Conservation (phyloP, 2,888 invertebrate genomes). For the Orthosia incerta region DNA sequence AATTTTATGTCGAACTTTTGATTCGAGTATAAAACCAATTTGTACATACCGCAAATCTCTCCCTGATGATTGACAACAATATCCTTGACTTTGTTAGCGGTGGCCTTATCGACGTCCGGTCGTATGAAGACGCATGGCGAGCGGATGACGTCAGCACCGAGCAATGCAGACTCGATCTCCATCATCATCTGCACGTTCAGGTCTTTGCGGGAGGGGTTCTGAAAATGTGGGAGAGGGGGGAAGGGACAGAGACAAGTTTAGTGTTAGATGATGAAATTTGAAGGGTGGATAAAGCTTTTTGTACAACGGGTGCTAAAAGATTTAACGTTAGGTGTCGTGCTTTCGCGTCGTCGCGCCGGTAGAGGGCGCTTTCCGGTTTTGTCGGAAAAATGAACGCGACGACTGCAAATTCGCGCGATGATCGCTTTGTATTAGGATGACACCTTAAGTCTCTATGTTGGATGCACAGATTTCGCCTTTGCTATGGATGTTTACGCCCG, state of each 20-base stretch:
- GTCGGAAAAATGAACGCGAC: no score
- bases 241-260: conserved; percentile 67
- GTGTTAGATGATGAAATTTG: conserved; percentile 64
- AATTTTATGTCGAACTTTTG: no score
- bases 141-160: conserved; percentile 95
- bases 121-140: conserved; percentile 95
- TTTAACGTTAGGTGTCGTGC: no score
- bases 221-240: conserved; percentile 82
- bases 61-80: conserved; percentile 97
- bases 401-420: no score
- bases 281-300: conserved; percentile 3
- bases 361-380: no score
- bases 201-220: conserved; percentile 97
- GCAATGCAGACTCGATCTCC: conserved; percentile 95
- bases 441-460: neutral
- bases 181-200: conserved; percentile 98
- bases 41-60: conserved; percentile 91
- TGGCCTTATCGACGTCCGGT: conserved; percentile 96
- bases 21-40: no score
- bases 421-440: no score
- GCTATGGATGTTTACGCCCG: neutral
- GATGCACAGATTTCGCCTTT: neutral
- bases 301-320: neutral
- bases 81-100: conserved; percentile 95
- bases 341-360: no score